Conservation (phyloP, 2,113 vertebrate genomes). For the Coracopsis vasa region DNA sequence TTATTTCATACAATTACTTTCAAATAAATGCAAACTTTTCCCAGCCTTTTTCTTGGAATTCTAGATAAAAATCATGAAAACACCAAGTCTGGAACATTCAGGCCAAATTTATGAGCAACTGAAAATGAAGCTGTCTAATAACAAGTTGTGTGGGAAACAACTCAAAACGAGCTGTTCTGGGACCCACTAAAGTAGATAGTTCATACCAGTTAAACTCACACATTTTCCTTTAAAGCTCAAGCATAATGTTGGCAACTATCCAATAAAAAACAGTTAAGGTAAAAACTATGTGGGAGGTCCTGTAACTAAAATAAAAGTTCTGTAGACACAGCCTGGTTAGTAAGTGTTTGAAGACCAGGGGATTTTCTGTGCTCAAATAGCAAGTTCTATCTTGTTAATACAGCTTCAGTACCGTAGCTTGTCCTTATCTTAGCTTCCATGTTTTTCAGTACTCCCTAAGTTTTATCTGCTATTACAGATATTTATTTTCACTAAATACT, state of each 20-base stretch:
- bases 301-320: neutral
- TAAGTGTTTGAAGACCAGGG: neutral
- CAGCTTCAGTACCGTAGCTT: neutral
- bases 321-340: neutral
- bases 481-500: neutral
- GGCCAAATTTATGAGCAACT: neutral
- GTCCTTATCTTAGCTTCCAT: neutral
- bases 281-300: neutral
- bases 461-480: neutral
- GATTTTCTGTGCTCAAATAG: neutral
- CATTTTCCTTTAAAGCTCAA: neutral
- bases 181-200: neutral
- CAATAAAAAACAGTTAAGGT: neutral
- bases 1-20: neutral
- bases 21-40: neutral
- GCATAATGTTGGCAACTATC: neutral
- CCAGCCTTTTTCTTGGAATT: neutral
- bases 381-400: neutral
- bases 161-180: neutral
- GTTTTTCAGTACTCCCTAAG: neutral
- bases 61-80: neutral
- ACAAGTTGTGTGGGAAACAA: neutral
- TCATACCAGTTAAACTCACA: neutral
- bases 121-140: neutral
- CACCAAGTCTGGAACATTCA: neutral